These are phyloP conservation scores for Pangasianodon gigas DNA, from an alignment of 2,113 vertebrate species.

Conservation along the genomic window DNA sequence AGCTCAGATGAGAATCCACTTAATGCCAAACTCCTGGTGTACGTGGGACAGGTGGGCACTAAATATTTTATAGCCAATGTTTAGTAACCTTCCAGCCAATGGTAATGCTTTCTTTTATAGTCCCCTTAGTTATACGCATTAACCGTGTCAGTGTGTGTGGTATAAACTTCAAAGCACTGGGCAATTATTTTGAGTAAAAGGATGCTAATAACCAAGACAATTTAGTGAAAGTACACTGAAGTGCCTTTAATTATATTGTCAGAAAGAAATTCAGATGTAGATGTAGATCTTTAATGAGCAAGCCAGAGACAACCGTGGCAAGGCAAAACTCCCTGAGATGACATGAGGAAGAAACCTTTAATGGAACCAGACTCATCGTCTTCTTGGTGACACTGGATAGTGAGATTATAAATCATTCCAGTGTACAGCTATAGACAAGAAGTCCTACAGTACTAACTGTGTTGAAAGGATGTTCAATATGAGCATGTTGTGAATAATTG, in stretches of 20 bases:
- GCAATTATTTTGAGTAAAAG: not conserved
- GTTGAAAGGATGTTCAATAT: not conserved
- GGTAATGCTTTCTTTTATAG: not conserved
- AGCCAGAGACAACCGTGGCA: not conserved
- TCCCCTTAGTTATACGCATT: not conserved
- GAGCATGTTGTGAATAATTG: not conserved
- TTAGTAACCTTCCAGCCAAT: not conserved
- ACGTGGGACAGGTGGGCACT: constrained; percentile 85
- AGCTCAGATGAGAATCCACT: constrained; percentile 87
- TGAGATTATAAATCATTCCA: not conserved
- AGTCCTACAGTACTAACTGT: not conserved
- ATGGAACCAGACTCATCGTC: not conserved
- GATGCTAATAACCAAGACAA: not conserved
- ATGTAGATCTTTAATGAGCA: not conserved
- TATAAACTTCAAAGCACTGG: not conserved
- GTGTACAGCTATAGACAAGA: not conserved
- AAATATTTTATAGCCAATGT: not conserved
- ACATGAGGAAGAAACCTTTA: not conserved
- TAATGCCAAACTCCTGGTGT: constrained; percentile 84
- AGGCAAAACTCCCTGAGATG: not conserved
- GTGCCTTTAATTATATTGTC: not conserved
- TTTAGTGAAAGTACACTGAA: not conserved
- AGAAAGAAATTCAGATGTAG: not conserved
- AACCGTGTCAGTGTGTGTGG: not conserved
- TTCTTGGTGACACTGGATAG: not conserved